These are phyloP conservation scores for Hippopotamus amphibius DNA, from an alignment of 2,113 vertebrate genomes.

Conservation along the genomic window DNA sequence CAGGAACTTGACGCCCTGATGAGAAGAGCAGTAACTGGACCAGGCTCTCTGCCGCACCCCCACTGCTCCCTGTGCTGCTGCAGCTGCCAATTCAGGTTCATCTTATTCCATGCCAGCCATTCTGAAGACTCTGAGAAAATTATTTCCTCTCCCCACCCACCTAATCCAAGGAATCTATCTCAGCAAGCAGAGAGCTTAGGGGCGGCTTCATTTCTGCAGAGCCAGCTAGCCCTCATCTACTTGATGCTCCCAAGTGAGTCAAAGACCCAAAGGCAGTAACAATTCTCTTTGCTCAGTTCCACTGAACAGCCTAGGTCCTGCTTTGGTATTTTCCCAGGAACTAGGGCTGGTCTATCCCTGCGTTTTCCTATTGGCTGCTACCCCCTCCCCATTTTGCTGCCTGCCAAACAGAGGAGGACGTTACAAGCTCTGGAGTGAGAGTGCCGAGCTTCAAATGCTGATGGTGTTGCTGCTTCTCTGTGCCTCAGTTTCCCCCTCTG, in stretches of 20 bases:
- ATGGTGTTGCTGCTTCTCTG: background rate
- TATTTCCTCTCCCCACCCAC: background rate
- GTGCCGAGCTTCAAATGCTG: background rate
- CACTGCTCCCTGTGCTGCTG: background rate
- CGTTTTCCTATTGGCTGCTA: background rate
- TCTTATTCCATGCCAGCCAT: background rate
- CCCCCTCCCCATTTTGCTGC: background rate
- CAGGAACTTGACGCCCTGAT: background rate
- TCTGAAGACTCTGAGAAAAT: background rate
- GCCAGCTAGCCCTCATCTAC: constrained; percentile 9
- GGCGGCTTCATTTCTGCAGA: background rate
- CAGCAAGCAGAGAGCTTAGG: background rate
- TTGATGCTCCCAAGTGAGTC: background rate
- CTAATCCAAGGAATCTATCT: constrained; percentile 4
- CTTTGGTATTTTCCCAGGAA: background rate
- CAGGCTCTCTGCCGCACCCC: background rate
- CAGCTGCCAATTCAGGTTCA: background rate
- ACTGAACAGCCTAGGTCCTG: background rate
- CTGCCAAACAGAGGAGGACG: background rate
- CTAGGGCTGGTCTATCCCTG: background rate
- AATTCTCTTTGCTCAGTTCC: background rate
- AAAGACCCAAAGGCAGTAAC: background rate
- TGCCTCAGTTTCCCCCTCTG: background rate
- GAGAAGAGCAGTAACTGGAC: background rate
- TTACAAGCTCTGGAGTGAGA: background rate